Base-by-base conservation (phyloP, 1,140 invertebrate species). In the Gyrodactylus salaris region DNA sequence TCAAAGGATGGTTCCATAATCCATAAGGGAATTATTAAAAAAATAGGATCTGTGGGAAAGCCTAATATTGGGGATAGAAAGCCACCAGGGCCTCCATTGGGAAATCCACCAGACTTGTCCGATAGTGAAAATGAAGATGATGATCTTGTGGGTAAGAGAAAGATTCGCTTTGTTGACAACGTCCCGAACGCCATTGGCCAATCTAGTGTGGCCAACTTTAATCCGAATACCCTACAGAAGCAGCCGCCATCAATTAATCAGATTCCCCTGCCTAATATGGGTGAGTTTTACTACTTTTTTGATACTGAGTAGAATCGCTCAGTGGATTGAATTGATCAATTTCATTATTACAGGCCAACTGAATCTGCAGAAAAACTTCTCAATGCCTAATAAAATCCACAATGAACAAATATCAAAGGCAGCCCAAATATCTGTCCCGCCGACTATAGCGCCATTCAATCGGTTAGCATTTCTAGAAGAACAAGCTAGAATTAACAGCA, bases 31-130 rank as follows among this genome's bases (percentile, higher is more conserved):
- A 54, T 54, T 54, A 54, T 54, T n/a, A 54, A 54, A 54, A 54
- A 54, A n/a, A 54, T 54, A 16, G 34, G 34, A 16, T 54, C 34
- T 54, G 34, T 7, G n/a, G n/a, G 7, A 16, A 54, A 54, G n/a
- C 69, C 23, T 16, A 70, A 70, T 24, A 70, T 25, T 16, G 23
- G 23, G 7, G 77, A 76, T 68, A 80, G 77, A 85, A 78, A 87
- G 77, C 86, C 89, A 16, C 88, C 90, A 1, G 90, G 91, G 68
- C 89, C 91, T 1, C 91, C 91, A 16, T 81, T 82, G 34, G 80
- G 81, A 22, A 82, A 82, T 26, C 83, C 84, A 23, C 83, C 83
- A 27, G 83, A 83, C 72, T 76, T 84, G 83, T 24, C 83, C 83
- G 26, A 80, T 83, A 73, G 77, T 82, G 26, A 75, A 76, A 73